phyloP scores from a whole-genome alignment of 2,797 vertebrate genomes.

The Tiaroga cobitis region DNA sequence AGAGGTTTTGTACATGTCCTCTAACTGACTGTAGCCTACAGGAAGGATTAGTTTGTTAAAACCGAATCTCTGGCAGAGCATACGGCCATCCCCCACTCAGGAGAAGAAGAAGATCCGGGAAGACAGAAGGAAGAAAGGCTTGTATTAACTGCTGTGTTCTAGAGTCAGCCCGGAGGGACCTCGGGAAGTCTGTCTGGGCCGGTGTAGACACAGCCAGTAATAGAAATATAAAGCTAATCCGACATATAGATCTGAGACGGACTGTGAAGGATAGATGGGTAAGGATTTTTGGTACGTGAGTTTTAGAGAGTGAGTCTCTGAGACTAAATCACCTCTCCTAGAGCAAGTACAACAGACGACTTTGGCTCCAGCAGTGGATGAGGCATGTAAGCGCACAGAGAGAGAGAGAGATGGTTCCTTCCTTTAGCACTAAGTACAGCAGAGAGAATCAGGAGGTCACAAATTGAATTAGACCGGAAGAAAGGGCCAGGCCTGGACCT shows the following conservation, averaged over 20 bases:
- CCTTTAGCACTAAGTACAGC: conserved; percentile 76
- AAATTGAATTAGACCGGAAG: conserved; percentile 86
- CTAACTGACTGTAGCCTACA: conserved; percentile 18
- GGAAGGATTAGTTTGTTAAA: conserved; percentile 28
- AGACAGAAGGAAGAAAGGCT: conserved; percentile 36
- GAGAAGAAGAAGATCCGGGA: background rate
- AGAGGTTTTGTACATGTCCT: conserved; percentile 18
- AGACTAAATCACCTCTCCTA: conserved; percentile 5
- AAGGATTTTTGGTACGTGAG: background rate
- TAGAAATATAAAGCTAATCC: conserved; percentile 28
- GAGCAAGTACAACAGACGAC: background rate
- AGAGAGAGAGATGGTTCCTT: conserved; percentile 62
- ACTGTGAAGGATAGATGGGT: conserved; percentile 15
- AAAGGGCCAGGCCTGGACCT: conserved; percentile 81
- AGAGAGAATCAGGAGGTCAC: conserved; percentile 80
- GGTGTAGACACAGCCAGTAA: conserved; percentile 39
- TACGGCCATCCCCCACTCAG: background rate
- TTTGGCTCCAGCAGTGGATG: background rate
- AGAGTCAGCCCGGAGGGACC: conserved; percentile 25
- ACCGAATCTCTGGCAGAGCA: conserved; percentile 7
- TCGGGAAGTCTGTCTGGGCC: conserved; percentile 23
- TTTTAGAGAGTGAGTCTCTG: background rate
- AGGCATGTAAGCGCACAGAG: background rate
- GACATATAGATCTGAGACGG: conserved; percentile 22
- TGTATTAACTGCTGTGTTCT: conserved; percentile 41